A percentile compares a stretch with the other conserved stretches of the same genome.
These are phyloP conservation scores for Stegophylla sp. DNA, from an alignment of 2,888 invertebrate species.

Conservation along the genomic window DNA sequence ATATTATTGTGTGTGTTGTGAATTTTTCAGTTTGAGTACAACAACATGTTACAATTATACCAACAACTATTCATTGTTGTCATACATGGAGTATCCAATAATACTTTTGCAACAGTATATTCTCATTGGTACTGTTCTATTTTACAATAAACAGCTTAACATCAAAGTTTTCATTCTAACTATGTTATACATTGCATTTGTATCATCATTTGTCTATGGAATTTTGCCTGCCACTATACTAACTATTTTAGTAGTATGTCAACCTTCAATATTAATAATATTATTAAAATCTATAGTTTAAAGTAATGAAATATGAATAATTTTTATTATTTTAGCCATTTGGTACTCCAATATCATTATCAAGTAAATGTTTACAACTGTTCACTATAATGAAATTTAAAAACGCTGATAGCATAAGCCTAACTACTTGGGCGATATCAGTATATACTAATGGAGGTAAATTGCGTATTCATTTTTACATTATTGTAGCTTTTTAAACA, in stretches of 20 bases:
- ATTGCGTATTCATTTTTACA: too few species aligned
- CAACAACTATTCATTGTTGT: constrained; percentile 76
- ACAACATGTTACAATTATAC: constrained; percentile 82
- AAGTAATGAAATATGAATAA: constrained; percentile 20
- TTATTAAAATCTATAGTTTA: neutral
- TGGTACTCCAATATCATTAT: constrained; percentile 81
- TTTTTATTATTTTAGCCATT: constrained; percentile 69
- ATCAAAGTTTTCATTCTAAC: constrained; percentile 64
- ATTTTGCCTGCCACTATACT: constrained; percentile 67
- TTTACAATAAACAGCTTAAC: constrained; percentile 72
- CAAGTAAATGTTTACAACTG: constrained; percentile 82
- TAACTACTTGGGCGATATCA: constrained; percentile 82
- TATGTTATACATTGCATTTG: constrained; percentile 65
- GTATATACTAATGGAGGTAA: constrained; percentile 81
- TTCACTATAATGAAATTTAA: constrained; percentile 74
- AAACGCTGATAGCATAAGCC: constrained; percentile 79
- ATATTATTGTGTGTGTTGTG: constrained; percentile 37
- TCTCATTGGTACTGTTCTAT: constrained; percentile 75
- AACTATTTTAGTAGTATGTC: constrained; percentile 73
- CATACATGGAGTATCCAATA: constrained; percentile 85
- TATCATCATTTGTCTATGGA: constrained; percentile 66
- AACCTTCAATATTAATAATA: neutral
- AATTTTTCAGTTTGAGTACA: constrained; percentile 76
- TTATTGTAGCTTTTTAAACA: too few species aligned
- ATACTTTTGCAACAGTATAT: constrained; percentile 78